Evolutionary conservation across 35 echinoderm and acorn worm species (phyloP).

Genomic region (Apostichopus parvimensis): DNA sequence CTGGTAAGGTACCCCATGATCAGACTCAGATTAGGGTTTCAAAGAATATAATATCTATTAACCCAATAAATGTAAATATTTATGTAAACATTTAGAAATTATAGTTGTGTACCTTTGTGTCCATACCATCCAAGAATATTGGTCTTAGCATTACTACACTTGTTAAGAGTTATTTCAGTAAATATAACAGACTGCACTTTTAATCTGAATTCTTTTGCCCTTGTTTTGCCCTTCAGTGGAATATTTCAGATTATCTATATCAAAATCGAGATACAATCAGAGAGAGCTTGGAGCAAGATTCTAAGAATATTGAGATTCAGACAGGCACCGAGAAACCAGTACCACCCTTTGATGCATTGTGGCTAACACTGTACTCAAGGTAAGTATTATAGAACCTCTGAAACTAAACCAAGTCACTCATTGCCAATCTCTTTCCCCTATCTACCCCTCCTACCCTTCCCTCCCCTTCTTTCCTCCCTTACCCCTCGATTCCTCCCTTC

Average conservation of each 20-base stretch:
- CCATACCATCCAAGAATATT: too few relatives aligned
- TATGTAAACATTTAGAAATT: too few relatives aligned
- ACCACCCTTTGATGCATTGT: slow-evolving; percentile 97
- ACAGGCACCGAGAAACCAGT: slow-evolving; percentile 72
- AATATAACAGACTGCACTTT: too few relatives aligned
- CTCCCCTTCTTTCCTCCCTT: too few relatives aligned
- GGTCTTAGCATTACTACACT: background rate
- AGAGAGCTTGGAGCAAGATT: slow-evolving; percentile 75
- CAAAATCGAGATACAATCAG: slow-evolving; percentile 91
- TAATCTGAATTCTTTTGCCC: background rate
- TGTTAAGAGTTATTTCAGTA: background rate
- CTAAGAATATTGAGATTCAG: slow-evolving; percentile 49
- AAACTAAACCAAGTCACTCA: too few relatives aligned
- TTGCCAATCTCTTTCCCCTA: too few relatives aligned
- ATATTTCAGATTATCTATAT: slow-evolving; percentile 98
- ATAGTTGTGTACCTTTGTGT: too few relatives aligned
- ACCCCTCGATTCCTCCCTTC: too few relatives aligned
- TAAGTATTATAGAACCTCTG: background rate
- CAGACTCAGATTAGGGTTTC: too few relatives aligned
- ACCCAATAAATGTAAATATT: too few relatives aligned
- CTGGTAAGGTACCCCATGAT: slow-evolving; percentile 59
- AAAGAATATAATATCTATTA: too few relatives aligned
- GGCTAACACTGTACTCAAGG: slow-evolving; percentile 92
- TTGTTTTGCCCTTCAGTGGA: slow-evolving; percentile 77
- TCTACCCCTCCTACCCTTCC: too few relatives aligned